Evolutionary conservation across 2,113 vertebrate genomes (phyloP), one percentile per base, ranked within the genome.

Genomic region (Atherinomorus stipes): DNA sequence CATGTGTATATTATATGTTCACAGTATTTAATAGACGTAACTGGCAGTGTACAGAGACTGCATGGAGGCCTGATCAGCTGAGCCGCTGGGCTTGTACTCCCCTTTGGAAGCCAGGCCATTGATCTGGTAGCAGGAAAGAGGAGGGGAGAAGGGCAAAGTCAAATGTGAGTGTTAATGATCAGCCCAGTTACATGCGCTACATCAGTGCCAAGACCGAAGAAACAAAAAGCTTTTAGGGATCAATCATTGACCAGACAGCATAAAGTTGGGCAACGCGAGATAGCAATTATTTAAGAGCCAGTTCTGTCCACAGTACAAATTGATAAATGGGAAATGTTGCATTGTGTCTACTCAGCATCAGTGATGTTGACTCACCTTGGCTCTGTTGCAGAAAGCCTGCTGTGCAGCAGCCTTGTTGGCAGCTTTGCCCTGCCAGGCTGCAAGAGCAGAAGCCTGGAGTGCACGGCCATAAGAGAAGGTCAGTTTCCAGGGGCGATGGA

Each of bases 381-480:
- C 97, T 53, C 97, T 93, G 84, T 86, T 95, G 90, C 89, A 70
- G 88, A 99, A 99, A 15, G 94, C 95, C 1, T 97, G 93, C 78
- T 98, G 97, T 0, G 96, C 86, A 15, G 96, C 95, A 64, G 94
- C 93, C 93, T 93, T 96, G 92, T 99, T 99, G 63, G 85, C 96
- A 0, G 74, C 71, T 79, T 97, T 97, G 65, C 98, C 98, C 64
- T 93, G 18, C 97, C 98, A 99, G 0, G 96, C 94, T 47, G 95
- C 93, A 8, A 99, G 90, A n/a, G 98, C 94, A 2, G 97, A 97
- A 49, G 98, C 97, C 88, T 99, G 98, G 8, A 99, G 94, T 64
- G 98, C 98, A 57, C 98, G 95, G 50, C 98, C 97, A 0, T 97
- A 99, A 0, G 98, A 99, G 90, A 99, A 99, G 51, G 95, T 97